Base-by-base conservation (phyloP, 23 tunicate genomes). In the Clavelina lepadiformis region DNA sequence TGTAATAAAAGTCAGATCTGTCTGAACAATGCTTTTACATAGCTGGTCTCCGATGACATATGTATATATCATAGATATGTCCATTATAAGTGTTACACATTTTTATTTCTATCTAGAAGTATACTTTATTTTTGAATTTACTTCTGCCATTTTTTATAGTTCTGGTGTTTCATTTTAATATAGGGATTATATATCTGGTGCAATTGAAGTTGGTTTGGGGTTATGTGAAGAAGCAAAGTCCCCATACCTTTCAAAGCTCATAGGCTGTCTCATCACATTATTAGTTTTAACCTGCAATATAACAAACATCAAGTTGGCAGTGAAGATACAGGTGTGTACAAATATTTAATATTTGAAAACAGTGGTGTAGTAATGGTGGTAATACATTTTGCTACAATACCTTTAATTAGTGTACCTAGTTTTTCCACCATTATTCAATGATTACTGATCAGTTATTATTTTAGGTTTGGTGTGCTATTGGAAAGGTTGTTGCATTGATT, bases 401-500 rank as follows among this genome's bases (percentile, higher is more conserved):
- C 7, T 54, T 60, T 24, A 22, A 54, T 54, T 18, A 13, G 15
- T 18, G n/a, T 20, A 18, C 22, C 7, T 13, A 7, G 20, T 7
- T 18, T 54, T 54, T 20, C 24, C 7, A 8, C 49, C 15, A 41
- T 15, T 41, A 11, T 41, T 41, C 49, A 11, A 41, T 11, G 15
- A 11, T 41, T 15, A 11, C 11, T 15, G 11, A 11, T 15, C 49
- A 11, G 15, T 7, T 20, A 13, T 20, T 58, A 58, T 26, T 58
- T 33, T 73, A 89, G 97, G 45, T 89, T 1, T 63, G 69, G 31
- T 89, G 87, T 44, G 78, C 97, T 54, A 63, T 83, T 63, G 97
- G 97, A 58, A 89, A 89, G 49, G 97, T 89, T 0, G 83, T 68
- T 28, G 97, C 97, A 32, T 41, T 89, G 38, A 47, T 89, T 28